These are phyloP conservation scores for Percopsis transmontana DNA, from an alignment of 2,113 vertebrate species.

Conservation along the genomic window DNA sequence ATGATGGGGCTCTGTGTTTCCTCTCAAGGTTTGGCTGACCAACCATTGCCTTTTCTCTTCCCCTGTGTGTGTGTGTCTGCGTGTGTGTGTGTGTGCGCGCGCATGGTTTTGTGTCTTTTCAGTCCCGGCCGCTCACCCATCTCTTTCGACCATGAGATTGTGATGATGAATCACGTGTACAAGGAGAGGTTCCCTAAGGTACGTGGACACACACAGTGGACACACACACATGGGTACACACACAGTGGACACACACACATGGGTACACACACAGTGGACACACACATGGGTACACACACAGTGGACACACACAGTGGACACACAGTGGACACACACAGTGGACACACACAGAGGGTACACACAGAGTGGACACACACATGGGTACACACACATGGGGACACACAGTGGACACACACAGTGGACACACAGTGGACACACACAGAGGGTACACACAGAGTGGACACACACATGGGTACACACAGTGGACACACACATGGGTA, in stretches of 20 bases:
- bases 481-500: conserved; percentile 34
- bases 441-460: no score
- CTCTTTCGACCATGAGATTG: conserved; percentile 96
- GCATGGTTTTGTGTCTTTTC: conserved; percentile 20
- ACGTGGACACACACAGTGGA: conserved; percentile 35
- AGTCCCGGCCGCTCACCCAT: conserved; percentile 95
- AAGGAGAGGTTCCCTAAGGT: conserved; percentile 99
- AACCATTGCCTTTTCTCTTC: background rate
- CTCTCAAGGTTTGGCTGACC: background rate
- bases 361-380: conserved; percentile 34
- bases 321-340: conserved; percentile 49
- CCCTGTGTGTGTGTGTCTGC: conserved; percentile 6
- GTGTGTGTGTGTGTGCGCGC: conserved; percentile 3
- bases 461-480: conserved; percentile 77
- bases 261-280: conserved; percentile 27
- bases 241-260: conserved; percentile 22
- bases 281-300: background rate
- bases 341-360: background rate
- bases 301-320: conserved; percentile 34
- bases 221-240: background rate
- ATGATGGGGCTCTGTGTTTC: background rate
- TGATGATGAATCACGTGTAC: conserved; percentile 99
- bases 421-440: conserved; percentile 35
- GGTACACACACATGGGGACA: conserved; percentile 53
- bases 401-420: conserved; percentile 26